Evolutionary conservation across 2,113 vertebrate species (phyloP).

Genomic region (Gracilinanus agilis): DNA sequence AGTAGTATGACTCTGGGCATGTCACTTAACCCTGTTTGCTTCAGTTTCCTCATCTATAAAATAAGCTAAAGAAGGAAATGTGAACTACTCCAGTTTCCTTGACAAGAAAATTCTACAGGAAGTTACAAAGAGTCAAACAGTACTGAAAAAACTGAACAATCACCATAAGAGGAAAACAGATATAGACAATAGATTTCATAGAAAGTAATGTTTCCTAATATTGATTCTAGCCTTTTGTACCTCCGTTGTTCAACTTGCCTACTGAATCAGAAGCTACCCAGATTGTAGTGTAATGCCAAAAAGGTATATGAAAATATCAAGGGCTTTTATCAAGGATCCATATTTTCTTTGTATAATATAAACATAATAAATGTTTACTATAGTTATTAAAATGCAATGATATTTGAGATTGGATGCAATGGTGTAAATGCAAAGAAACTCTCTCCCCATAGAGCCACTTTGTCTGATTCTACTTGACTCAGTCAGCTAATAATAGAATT

Average conservation of each 20-base stretch:
- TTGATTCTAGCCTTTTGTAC: neutral
- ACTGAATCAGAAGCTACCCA: neutral
- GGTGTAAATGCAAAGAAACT: neutral
- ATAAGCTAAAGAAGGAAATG: too few relatives aligned
- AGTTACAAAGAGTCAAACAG: too few relatives aligned
- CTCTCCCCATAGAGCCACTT: neutral
- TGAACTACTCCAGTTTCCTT: too few relatives aligned
- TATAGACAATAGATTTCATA: neutral
- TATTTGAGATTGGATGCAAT: neutral
- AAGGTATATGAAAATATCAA: neutral
- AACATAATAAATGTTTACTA: slow-evolving; percentile 14
- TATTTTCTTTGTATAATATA: neutral
- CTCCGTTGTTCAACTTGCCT: neutral
- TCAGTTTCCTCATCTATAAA: too few relatives aligned
- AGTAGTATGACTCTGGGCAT: too few relatives aligned
- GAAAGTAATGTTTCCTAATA: neutral
- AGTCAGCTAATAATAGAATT: neutral
- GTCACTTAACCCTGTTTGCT: too few relatives aligned
- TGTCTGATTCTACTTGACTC: neutral
- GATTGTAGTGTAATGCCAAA: neutral
- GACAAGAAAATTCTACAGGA: too few relatives aligned
- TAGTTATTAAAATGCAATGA: neutral
- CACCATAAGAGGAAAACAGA: neutral
- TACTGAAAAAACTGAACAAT: too few relatives aligned
- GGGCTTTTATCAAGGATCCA: neutral